Evolutionary conservation across 2,113 vertebrate species (phyloP).

Genomic region (Clupea harengus): DNA sequence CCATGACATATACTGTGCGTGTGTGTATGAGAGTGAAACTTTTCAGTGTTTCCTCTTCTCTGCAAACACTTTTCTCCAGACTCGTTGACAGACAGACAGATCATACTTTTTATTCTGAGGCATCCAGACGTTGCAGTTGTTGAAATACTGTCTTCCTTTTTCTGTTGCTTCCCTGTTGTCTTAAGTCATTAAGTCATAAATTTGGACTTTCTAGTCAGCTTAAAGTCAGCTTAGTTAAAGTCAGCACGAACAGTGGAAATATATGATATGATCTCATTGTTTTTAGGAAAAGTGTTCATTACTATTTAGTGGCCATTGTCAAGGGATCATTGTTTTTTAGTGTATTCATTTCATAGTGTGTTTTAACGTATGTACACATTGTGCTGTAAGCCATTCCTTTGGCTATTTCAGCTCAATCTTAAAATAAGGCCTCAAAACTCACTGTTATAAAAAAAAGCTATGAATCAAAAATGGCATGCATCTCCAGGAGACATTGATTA

Average conservation of each 20-base stretch:
- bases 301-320: background rate
- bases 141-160: background rate
- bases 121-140: background rate
- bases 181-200: too few relatives aligned
- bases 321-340: too few relatives aligned
- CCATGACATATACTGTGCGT: background rate
- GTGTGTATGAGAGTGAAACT: background rate
- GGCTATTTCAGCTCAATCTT: background rate
- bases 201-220: too few relatives aligned
- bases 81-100: background rate
- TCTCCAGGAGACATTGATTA: conserved; percentile 32
- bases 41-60: background rate
- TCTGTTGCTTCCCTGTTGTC: background rate
- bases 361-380: too few relatives aligned
- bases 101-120: background rate
- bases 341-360: too few relatives aligned
- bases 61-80: background rate
- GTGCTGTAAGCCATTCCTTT: background rate
- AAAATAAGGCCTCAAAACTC: background rate
- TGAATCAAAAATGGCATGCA: conserved; percentile 24
- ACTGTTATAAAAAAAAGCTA: background rate
- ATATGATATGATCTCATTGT: background rate
- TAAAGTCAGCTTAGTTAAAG: background rate
- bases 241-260: background rate
- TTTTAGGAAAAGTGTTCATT: background rate